A percentile compares a stretch with the other conserved stretches of the same genome.
phyloP scores from a whole-genome alignment of 2,113 vertebrate genomes.

The Engraulis encrasicolus region DNA sequence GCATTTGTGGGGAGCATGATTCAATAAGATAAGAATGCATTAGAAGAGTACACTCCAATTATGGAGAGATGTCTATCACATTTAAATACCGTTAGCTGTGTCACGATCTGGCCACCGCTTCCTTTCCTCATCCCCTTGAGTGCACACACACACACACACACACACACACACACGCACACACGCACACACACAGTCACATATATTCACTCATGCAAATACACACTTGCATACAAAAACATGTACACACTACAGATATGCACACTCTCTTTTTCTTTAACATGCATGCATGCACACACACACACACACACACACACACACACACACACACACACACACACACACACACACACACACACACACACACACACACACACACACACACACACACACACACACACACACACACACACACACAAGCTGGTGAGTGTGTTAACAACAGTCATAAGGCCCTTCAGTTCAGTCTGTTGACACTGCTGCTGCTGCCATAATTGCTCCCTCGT shows the following conservation, averaged over 20 bases:
- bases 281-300: no score
- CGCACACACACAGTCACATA: neutral
- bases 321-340: no score
- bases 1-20: conserved; percentile 19
- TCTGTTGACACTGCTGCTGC: neutral
- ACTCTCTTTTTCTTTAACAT: no score
- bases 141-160: neutral
- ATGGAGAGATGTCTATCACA: conserved; percentile 26
- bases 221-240: neutral
- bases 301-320: no score
- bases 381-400: no score
- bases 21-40: conserved; percentile 37
- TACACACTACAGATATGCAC: no score
- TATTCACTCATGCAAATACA: neutral
- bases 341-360: no score
- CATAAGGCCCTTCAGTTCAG: neutral
- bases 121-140: neutral
- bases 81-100: conserved; percentile 19
- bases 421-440: neutral
- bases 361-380: no score
- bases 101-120: neutral
- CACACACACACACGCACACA: neutral
- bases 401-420: no score
- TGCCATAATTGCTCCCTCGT: neutral
- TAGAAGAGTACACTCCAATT: conserved; percentile 34